Conservation (phyloP, 2,888 invertebrate species). For the Notodromas monacha region DNA sequence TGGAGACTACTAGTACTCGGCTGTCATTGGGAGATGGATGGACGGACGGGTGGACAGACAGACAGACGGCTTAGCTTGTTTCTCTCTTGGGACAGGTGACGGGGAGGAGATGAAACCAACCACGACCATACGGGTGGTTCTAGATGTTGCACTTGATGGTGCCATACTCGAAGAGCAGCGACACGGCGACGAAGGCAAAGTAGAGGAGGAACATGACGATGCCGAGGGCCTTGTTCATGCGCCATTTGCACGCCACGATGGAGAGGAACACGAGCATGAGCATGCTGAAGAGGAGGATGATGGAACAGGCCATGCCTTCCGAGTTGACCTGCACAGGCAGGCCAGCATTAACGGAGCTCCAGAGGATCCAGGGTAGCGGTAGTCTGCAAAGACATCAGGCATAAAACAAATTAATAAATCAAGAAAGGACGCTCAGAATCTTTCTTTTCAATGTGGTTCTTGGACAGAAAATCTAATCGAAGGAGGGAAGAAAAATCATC, state of each 20-base stretch:
- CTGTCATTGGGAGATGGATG: no score
- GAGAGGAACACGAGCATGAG: constrained; percentile 71
- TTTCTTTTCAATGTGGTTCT: no score
- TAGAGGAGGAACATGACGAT: constrained; percentile 86
- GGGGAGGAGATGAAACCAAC: no score
- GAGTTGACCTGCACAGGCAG: constrained; percentile 64
- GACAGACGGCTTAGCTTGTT: no score
- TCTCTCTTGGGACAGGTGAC: no score
- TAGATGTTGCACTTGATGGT: constrained; percentile 12
- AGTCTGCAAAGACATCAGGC: constrained; percentile 26
- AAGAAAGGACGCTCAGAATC: no score
- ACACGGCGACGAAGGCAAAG: constrained; percentile 73
- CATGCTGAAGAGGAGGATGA: constrained; percentile 84
- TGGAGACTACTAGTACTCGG: no score
- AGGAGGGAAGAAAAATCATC: no score
- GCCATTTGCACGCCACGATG: constrained; percentile 83
- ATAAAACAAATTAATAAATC: no score
- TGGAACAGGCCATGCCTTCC: constrained; percentile 88
- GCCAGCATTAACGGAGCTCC: constrained; percentile 38
- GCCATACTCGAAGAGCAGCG: constrained; percentile 67
- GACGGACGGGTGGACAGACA: no score
- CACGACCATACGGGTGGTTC: no score
- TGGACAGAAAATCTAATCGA: no score
- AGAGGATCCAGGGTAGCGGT: constrained; percentile 88
- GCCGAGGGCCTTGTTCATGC: constrained; percentile 81